Conservation (phyloP, 2,888 invertebrate species). For the Pristionchus japonicus region DNA sequence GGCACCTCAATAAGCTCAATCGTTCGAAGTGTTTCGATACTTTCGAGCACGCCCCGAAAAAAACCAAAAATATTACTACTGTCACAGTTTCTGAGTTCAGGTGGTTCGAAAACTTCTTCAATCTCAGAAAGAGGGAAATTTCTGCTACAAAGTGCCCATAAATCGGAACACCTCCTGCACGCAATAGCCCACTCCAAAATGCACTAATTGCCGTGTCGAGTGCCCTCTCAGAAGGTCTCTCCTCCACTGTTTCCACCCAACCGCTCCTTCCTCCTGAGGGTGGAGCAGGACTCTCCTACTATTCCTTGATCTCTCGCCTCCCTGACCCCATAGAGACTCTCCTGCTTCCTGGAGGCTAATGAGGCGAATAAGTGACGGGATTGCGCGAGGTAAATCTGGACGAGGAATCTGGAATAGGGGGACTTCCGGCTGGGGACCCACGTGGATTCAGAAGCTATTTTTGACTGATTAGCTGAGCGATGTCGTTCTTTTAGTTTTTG, state of each 20-base stretch:
- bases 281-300: neutral
- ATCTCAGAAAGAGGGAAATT: too few relatives aligned
- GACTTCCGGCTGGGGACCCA: neutral
- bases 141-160: neutral
- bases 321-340: neutral
- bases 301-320: neutral
- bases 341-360: neutral
- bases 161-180: neutral
- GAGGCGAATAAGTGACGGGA: slow-evolving; percentile 37
- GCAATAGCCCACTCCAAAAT: neutral
- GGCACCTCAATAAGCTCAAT: too few relatives aligned
- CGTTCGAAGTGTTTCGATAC: too few relatives aligned
- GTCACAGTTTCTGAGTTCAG: too few relatives aligned
- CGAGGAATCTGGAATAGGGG: neutral
- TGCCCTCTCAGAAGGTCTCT: neutral
- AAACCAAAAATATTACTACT: too few relatives aligned
- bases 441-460: too few relatives aligned
- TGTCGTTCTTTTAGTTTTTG: too few relatives aligned
- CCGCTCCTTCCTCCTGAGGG: neutral
- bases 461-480: too few relatives aligned
- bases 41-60: too few relatives aligned
- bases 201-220: slow-evolving; percentile 4
- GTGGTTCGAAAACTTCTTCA: too few relatives aligned
- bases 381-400: slow-evolving; percentile 18
- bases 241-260: neutral